Base-by-base conservation (phyloP, 1,140 invertebrate genomes). In the Bombus turneri region DNA sequence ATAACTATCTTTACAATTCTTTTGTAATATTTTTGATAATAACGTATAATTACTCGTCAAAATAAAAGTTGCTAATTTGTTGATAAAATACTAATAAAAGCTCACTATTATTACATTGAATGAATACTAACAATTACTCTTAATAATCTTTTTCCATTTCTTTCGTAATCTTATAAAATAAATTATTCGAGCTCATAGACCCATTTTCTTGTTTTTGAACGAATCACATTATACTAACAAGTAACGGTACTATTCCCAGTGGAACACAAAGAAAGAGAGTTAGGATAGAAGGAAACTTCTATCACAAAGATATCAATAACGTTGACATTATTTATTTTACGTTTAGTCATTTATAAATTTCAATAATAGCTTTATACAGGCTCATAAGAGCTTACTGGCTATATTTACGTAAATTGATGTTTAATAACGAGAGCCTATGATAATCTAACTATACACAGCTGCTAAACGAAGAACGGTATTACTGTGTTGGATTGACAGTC, bases 121-220 rank as follows among this genome's bases (percentile, higher is more conserved):
- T 18, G 18, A 53, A 53, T 53, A 53, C 1, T 18, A 53, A 47
- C 47, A 47, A 18, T 53, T 53, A 53, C 47, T 53, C 18, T 18
- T 53, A 22, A 53, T 53, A 53, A 22, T 5, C 47, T 1, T 53
- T 22, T 22, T 18, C 5, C 1, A 62, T 31, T 79, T 37, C 34
- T 68, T 71, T 13, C 8, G 39, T 73, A 64, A 53, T 28, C 57
- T 39, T 22, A 73, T 57, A 62, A 47, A 72, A 28, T 12, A 66
- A 81, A 81, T 85, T 64, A 71, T 81, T 85, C 43, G 59, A 73
- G 34, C 78, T 59, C 31, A 10, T 81, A 81, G 78, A 85, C 37
- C 69, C 57, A 85, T 43, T 85, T 85, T 81, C 41, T 47, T 62
- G n/a, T 37, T 22, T 81, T 47, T 43, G 8, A 81, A 81, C n/a